Base-by-base conservation (phyloP, 2,113 vertebrate genomes). In the Psilopogon haemacephalus region DNA sequence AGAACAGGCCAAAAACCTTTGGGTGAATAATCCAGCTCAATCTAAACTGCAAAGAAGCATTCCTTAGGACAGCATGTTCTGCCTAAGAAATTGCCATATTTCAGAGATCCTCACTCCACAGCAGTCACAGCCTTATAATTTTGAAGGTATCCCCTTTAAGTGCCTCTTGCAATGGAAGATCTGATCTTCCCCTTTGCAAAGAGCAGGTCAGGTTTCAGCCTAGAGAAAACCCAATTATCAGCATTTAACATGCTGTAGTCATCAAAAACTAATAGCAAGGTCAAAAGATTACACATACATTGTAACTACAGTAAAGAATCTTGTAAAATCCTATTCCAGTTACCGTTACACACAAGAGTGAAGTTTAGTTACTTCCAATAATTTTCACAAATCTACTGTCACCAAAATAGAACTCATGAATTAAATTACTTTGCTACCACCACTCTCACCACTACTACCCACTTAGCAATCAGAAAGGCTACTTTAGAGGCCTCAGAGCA, bases 121-220 rank as follows among this genome's bases (percentile, higher is more conserved):
- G 71, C 70, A 80, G n/a, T 14, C 50, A 67, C 4, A n/a, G 71
- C 14, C n/a, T 60, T n/a, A 33, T 24, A 38, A 77, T 73, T 89
- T 76, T 75, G 55, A 80, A 56, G 46, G 67, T 3, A 92, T 55
- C 11, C 74, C 50, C 71, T 89, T 3, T 35, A 37, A 86, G n/a
- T 23, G 68, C 44, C 81, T 89, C 71, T 83, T 80, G 56, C 63
- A 85, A 40, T 1, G 40, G 35, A 83, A 88, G 81, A 87, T 73
- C 48, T 69, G 70, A 88, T 62, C 35, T 68, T 50, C 48, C 48
- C 55, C 52, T 94, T 58, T 91, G 33, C 40, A 59, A n/a, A 67
- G 40, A 77, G 54, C 20, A 87, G 93, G 78, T 94, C 91, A 80
- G 78, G 64, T 94, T 96, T 95, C 93, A 91, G 84, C 82, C 93